A percentile compares a stretch with the other conserved stretches of the same genome.
phyloP scores from a whole-genome alignment of 2,888 invertebrate genomes.

The Desoria tigrina region DNA sequence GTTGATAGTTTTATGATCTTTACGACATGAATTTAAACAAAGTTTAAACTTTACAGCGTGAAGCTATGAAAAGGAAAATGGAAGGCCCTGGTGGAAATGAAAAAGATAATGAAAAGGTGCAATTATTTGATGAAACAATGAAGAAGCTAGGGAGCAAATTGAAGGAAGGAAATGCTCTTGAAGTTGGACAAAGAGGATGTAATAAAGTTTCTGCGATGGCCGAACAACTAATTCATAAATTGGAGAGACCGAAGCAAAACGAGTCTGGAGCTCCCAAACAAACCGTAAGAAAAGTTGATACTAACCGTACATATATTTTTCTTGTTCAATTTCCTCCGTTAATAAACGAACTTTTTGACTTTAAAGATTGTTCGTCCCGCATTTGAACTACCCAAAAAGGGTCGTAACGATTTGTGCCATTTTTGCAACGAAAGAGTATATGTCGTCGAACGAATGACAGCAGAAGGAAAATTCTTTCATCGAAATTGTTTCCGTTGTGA shows the following conservation, averaged over 20 bases:
- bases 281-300: constrained; percentile 56
- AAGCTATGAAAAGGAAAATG: constrained; percentile 68
- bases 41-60: constrained; percentile 59
- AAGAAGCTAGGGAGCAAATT: constrained; percentile 72
- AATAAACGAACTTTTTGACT: too few species aligned
- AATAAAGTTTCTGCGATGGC: constrained; percentile 85
- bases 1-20: background rate
- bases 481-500: constrained; percentile 92
- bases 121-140: constrained; percentile 71
- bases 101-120: constrained; percentile 67
- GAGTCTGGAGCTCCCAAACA: constrained; percentile 57
- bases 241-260: constrained; percentile 58
- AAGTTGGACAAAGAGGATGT: constrained; percentile 65
- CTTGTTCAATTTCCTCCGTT: background rate
- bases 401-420: constrained; percentile 75
- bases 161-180: constrained; percentile 73
- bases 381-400: constrained; percentile 63
- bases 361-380: constrained; percentile 35
- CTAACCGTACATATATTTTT: constrained; percentile 55
- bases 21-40: background rate
- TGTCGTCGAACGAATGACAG: constrained; percentile 85
- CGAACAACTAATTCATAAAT: constrained; percentile 62
- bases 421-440: constrained; percentile 91
- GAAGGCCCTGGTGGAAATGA: constrained; percentile 61
- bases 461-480: constrained; percentile 88